Percentiles rank a stretch among this genome's conserved stretches.
Conservation (phyloP, 2,113 vertebrate genomes). For the Ceyx cyanopectus region DNA sequence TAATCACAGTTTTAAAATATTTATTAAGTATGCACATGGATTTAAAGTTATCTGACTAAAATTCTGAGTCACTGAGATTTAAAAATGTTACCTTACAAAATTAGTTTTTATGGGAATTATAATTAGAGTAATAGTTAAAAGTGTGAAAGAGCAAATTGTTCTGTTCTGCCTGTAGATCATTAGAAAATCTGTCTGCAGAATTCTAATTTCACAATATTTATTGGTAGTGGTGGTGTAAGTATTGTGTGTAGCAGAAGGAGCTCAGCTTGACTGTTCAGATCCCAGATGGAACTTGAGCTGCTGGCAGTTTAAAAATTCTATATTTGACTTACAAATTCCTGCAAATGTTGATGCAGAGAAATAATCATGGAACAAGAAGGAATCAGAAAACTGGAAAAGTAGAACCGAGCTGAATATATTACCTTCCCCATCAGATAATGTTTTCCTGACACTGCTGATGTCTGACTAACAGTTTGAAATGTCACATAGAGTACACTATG, state of each 20-base stretch:
- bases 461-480: conserved; percentile 27
- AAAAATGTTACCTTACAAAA: conserved; percentile 4
- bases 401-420: not conserved
- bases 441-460: not conserved
- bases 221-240: not conserved
- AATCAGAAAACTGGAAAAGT: conserved; percentile 25
- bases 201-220: conserved; percentile 57
- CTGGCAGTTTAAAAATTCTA: conserved; percentile 28
- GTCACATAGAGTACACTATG: not conserved
- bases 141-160: conserved; percentile 58
- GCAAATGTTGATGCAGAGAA: conserved; percentile 41
- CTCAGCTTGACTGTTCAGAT: conserved; percentile 59
- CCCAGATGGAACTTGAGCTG: conserved; percentile 51
- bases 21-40: not conserved
- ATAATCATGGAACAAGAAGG: conserved; percentile 23
- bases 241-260: conserved; percentile 48
- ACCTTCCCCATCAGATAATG: not conserved
- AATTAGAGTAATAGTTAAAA: not conserved
- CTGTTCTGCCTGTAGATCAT: conserved; percentile 18
- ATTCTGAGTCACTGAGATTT: not conserved
- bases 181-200: conserved; percentile 34
- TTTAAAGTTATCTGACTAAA: not conserved
- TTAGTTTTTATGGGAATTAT: not conserved
- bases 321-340: conserved; percentile 69
- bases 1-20: not conserved